Conservation (phyloP, 2,888 invertebrate genomes). For the Elaeidobius kamerunicus region DNA sequence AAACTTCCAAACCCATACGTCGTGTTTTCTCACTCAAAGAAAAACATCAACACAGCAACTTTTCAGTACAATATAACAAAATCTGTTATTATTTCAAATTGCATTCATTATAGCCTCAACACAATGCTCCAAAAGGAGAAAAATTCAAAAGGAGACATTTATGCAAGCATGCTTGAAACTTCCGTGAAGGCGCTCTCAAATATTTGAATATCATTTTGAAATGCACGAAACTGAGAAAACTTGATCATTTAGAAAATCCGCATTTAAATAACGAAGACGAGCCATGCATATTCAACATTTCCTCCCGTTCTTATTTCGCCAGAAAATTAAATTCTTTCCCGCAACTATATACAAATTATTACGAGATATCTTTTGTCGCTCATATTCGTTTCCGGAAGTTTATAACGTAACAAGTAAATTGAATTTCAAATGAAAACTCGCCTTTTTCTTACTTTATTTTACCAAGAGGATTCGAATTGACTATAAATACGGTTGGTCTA, state of each 20-base stretch:
- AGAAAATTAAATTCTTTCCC: background rate
- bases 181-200: conserved; percentile 4
- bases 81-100: too few relatives aligned
- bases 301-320: background rate
- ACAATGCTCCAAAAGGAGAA: background rate
- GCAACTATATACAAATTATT: background rate
- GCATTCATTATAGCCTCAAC: background rate
- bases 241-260: conserved; percentile 6
- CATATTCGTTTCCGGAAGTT: background rate
- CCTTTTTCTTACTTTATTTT: too few relatives aligned
- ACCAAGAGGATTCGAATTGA: too few relatives aligned
- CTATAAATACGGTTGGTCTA: too few relatives aligned
- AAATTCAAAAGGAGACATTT: background rate
- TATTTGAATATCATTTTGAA: conserved; percentile 11
- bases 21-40: too few relatives aligned
- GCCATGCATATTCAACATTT: conserved; percentile 8
- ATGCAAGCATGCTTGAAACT: background rate
- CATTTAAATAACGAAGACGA: background rate
- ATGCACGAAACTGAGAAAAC: conserved; percentile 2
- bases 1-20: too few relatives aligned
- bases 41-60: too few relatives aligned
- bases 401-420: background rate
- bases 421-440: background rate
- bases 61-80: too few relatives aligned
- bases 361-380: background rate